Evolutionary conservation across 2,113 vertebrate genomes (phyloP).

Genomic region (Corythaeola cristata): DNA sequence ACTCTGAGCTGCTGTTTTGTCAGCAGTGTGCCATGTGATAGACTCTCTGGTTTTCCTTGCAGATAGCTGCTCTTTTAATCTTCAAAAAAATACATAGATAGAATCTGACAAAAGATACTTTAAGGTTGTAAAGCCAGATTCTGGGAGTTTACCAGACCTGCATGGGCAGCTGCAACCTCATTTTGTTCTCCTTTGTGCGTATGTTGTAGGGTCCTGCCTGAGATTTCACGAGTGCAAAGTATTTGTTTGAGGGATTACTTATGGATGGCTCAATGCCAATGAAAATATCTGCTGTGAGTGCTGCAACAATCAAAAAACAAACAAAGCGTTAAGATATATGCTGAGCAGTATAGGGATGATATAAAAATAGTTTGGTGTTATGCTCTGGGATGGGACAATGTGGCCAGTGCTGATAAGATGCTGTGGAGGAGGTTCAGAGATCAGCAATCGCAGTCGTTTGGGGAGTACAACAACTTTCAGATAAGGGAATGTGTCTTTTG

Average conservation of each 20-base stretch:
- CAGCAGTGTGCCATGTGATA: background rate
- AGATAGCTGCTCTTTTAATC: background rate
- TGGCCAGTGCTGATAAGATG: background rate
- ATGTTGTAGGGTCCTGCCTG: background rate
- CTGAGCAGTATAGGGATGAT: background rate
- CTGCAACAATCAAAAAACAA: slow-evolving; percentile 38
- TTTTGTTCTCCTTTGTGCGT: background rate
- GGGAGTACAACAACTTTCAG: background rate
- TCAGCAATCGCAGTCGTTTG: background rate
- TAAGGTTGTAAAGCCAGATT: background rate
- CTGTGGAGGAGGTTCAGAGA: background rate
- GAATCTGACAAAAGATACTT: background rate
- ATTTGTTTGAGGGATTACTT: slow-evolving; percentile 40
- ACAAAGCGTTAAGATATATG: background rate
- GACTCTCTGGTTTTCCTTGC: background rate
- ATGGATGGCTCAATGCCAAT: background rate
- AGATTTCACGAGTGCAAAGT: background rate
- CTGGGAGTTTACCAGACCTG: background rate
- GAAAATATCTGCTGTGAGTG: slow-evolving; percentile 24
- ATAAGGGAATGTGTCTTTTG: background rate
- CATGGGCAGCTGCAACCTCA: background rate
- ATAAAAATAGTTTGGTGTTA: background rate
- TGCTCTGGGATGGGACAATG: background rate
- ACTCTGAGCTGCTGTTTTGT: rapidly evolving
- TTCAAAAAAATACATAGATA: background rate